Conservation (phyloP, 2,888 invertebrate species). For the Operophtera brumata region DNA sequence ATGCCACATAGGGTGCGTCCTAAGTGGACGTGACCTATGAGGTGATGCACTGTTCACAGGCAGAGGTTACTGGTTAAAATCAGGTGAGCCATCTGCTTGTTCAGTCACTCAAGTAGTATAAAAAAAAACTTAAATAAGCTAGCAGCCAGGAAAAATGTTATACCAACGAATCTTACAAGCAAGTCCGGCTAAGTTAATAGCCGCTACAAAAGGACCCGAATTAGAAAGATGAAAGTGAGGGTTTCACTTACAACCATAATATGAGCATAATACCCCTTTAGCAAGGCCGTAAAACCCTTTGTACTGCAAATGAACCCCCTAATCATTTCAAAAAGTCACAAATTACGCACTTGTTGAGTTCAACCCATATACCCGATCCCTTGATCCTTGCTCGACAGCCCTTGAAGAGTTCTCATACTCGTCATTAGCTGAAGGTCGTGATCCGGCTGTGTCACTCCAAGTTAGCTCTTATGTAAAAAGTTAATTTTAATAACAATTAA, state of each 20-base stretch:
- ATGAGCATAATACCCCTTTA: not conserved
- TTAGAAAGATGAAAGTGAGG: not conserved
- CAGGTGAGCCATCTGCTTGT: too few relatives aligned
- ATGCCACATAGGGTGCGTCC: too few relatives aligned
- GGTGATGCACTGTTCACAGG: too few relatives aligned
- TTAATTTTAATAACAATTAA: too few relatives aligned
- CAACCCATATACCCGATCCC: conserved; percentile 19
- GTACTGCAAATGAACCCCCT: conserved; percentile 3
- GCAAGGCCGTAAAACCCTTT: conserved; percentile 3
- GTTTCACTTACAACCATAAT: not conserved
- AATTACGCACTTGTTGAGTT: conserved; percentile 34
- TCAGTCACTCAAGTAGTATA: too few relatives aligned
- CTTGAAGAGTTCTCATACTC: conserved; percentile 37
- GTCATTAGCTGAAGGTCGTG: conserved; percentile 43
- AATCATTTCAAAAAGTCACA: conserved; percentile 17
- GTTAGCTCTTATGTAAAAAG: not conserved
- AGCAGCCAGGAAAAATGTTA: too few relatives aligned
- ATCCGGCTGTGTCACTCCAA: conserved; percentile 18
- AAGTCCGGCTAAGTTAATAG: too few relatives aligned
- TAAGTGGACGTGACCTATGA: too few relatives aligned
- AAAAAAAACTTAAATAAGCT: too few relatives aligned
- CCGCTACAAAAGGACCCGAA: too few relatives aligned
- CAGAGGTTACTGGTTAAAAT: too few relatives aligned
- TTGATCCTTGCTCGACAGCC: conserved; percentile 22
- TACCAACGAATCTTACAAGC: too few relatives aligned